phyloP scores from a whole-genome alignment of 2,797 vertebrate species.

The Passerculus sandwichensis region DNA sequence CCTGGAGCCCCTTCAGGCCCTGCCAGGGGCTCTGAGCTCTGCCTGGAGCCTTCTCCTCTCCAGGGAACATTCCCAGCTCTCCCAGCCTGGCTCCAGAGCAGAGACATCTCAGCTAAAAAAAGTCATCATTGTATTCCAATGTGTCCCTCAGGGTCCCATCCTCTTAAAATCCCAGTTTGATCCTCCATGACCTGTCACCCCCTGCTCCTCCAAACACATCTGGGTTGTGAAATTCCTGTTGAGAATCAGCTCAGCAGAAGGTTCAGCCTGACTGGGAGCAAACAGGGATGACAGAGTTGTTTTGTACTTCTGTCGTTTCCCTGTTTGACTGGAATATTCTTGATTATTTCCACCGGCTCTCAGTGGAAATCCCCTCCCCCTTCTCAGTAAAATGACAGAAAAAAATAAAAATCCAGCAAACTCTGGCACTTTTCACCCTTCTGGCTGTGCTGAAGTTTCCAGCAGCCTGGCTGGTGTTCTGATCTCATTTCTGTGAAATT shows the following conservation, averaged over 20 bases:
- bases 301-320: neutral
- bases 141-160: neutral
- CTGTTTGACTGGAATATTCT: neutral
- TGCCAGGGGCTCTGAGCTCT: neutral
- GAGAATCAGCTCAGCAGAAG: neutral
- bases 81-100: neutral
- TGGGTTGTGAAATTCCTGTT: neutral
- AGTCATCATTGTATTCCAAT: rapidly evolving
- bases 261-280: neutral
- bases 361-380: neutral
- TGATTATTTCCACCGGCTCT: neutral
- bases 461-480: neutral
- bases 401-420: neutral
- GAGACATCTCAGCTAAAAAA: neutral
- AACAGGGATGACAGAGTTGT: neutral
- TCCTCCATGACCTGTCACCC: neutral
- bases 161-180: neutral
- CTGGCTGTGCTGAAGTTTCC: neutral
- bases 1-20: neutral
- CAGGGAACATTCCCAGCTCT: neutral
- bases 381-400: neutral
- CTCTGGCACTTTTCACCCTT: neutral
- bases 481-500: neutral
- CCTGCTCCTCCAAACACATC: neutral
- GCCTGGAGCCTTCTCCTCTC: neutral